These are phyloP conservation scores for Paratilapia polleni DNA, from an alignment of 2,113 vertebrate species.

Conservation along the genomic window DNA sequence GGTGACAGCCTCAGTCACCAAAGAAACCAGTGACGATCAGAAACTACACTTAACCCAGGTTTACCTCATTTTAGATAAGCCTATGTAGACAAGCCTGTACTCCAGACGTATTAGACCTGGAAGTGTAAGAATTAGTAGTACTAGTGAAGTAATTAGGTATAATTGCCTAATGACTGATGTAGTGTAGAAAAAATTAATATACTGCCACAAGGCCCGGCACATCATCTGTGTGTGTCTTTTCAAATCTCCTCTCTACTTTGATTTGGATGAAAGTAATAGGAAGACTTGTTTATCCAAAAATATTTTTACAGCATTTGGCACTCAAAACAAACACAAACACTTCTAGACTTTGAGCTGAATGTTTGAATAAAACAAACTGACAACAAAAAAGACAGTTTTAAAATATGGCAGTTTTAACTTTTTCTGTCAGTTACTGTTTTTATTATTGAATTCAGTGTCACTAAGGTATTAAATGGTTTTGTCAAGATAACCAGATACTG, in stretches of 20 bases:
- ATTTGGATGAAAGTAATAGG: conserved; percentile 33
- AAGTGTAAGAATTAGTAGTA: background rate
- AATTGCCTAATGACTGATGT: conserved; percentile 58
- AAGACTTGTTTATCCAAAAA: conserved; percentile 24
- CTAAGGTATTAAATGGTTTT: background rate
- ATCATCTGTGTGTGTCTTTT: background rate
- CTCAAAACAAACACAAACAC: conserved; percentile 13
- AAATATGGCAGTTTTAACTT: conserved; percentile 1
- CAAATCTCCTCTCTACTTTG: conserved; percentile 19
- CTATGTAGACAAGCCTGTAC: no score
- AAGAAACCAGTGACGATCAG: no score
- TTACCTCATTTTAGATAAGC: no score
- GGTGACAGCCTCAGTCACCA: no score
- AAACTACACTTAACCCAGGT: no score
- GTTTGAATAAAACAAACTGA: conserved; percentile 14
- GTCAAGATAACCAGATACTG: background rate
- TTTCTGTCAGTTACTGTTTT: background rate
- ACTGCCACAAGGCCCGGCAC: conserved; percentile 6
- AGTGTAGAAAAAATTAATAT: conserved; percentile 66
- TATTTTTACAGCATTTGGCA: conserved; percentile 20
- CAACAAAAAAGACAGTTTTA: background rate
- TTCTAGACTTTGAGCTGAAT: background rate
- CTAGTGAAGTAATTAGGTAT: conserved; percentile 41
- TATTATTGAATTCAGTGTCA: background rate
- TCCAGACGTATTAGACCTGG: background rate